These are phyloP conservation scores for Hedychridium roseum DNA, from an alignment of 2,888 invertebrate species.

Conservation along the genomic window DNA sequence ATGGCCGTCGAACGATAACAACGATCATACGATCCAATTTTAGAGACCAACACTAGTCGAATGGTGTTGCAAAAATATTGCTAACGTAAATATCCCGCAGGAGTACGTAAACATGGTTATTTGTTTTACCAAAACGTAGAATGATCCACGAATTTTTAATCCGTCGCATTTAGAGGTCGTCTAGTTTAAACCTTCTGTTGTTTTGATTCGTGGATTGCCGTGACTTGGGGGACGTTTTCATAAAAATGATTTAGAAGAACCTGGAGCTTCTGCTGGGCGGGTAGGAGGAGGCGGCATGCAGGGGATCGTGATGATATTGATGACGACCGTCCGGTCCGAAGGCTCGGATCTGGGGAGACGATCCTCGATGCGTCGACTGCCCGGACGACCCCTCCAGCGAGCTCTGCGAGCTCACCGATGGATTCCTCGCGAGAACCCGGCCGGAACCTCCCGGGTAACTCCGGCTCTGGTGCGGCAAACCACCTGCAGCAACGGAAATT, in stretches of 20 bases:
- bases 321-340: slow-evolving; percentile 81
- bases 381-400: slow-evolving; percentile 75
- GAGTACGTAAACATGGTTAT: too few relatives aligned
- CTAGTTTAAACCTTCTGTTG: too few relatives aligned
- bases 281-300: slow-evolving; percentile 56
- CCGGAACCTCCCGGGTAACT: slow-evolving; percentile 67
- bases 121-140: too few relatives aligned
- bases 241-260: slow-evolving; percentile 27
- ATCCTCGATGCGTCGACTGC: slow-evolving; percentile 75
- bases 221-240: too few relatives aligned
- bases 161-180: too few relatives aligned
- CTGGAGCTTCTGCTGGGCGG: slow-evolving; percentile 56
- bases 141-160: too few relatives aligned
- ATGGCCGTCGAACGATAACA: too few relatives aligned
- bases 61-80: too few relatives aligned
- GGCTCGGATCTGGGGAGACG: slow-evolving; percentile 84
- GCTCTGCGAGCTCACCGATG: slow-evolving; percentile 84
- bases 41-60: too few relatives aligned
- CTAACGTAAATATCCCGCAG: too few relatives aligned
- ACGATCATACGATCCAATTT: too few relatives aligned
- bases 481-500: slow-evolving; percentile 30
- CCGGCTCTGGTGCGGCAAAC: slow-evolving; percentile 70
- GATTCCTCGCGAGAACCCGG: slow-evolving; percentile 72
- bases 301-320: slow-evolving; percentile 44
- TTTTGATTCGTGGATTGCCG: too few relatives aligned